A percentile compares a stretch with the other conserved stretches of the same genome.
phyloP scores from a whole-genome alignment of 2,888 invertebrate genomes.

The Baccha elongata region DNA sequence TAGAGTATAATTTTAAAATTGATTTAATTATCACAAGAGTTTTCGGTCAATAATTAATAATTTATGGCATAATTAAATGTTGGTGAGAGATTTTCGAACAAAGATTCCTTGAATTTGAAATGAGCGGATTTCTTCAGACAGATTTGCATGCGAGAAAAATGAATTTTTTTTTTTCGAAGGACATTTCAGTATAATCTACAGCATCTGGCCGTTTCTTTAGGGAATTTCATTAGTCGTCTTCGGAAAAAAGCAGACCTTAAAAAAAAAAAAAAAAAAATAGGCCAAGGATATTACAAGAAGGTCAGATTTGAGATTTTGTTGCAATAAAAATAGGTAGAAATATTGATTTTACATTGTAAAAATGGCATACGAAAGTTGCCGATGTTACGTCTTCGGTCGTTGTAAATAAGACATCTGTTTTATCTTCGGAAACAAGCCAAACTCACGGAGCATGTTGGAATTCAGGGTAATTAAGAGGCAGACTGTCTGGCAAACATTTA shows the following conservation, averaged over 20 bases:
- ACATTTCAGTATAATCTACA: conserved; percentile 25
- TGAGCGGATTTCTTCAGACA: conserved; percentile 42
- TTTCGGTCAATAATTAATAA: conserved; percentile 71
- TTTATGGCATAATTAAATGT: conserved; percentile 69
- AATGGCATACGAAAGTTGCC: too few species aligned
- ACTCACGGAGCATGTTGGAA: too few species aligned
- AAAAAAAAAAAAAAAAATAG: background rate
- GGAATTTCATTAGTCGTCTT: background rate
- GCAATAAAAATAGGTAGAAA: too few species aligned
- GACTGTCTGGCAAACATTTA: too few species aligned
- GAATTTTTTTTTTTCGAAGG: conserved; percentile 26
- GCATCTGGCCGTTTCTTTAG: background rate
- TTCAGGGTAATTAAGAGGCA: too few species aligned
- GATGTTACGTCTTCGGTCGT: too few species aligned
- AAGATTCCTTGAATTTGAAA: conserved; percentile 52
- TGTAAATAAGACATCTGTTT: too few species aligned
- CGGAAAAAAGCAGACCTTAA: background rate
- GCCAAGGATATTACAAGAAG: background rate
- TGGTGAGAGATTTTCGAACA: conserved; percentile 5
- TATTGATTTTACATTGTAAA: too few species aligned
- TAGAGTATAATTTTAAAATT: conserved; percentile 61
- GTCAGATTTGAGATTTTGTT: background rate
- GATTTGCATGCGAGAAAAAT: conserved; percentile 53
- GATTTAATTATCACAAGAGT: conserved; percentile 68
- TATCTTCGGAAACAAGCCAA: too few species aligned